Evolutionary conservation across 2,797 vertebrate genomes (phyloP).

Genomic region (Garrulus glandarius): DNA sequence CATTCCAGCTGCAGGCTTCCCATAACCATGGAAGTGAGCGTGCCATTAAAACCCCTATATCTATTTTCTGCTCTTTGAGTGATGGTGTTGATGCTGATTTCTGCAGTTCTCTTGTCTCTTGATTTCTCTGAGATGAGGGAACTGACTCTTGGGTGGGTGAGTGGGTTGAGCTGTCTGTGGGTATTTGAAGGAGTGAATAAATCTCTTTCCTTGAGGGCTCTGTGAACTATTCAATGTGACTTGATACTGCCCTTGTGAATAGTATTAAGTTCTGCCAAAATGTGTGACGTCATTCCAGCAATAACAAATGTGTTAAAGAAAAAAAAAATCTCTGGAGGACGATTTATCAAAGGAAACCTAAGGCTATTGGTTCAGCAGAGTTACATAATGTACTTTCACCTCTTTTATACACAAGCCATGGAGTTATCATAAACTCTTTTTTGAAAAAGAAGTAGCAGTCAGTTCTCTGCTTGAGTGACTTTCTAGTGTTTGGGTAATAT

Average conservation of each 20-base stretch:
- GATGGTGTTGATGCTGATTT: neutral
- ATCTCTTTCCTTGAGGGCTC: neutral
- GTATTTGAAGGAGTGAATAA: neutral
- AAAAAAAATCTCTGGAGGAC: slow-evolving; percentile 16
- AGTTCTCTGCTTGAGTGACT: neutral
- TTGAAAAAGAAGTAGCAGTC: neutral
- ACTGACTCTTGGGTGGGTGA: neutral
- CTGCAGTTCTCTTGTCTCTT: neutral
- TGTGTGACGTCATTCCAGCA: neutral
- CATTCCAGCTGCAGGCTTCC: neutral
- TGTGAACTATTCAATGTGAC: neutral
- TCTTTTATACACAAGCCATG: neutral
- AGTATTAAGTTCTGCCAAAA: neutral
- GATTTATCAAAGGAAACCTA: neutral
- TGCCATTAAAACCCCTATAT: neutral
- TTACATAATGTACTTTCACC: neutral
- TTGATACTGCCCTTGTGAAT: slow-evolving; percentile 15
- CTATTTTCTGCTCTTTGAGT: neutral
- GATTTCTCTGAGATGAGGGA: neutral
- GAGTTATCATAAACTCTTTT: neutral
- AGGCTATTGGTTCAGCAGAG: neutral
- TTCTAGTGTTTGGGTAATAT: neutral
- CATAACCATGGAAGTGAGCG: neutral
- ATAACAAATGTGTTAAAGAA: slow-evolving; percentile 24
- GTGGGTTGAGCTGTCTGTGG: neutral